Evolutionary conservation across 2,888 invertebrate species (phyloP).

Genomic region (Anaspis maculata): DNA sequence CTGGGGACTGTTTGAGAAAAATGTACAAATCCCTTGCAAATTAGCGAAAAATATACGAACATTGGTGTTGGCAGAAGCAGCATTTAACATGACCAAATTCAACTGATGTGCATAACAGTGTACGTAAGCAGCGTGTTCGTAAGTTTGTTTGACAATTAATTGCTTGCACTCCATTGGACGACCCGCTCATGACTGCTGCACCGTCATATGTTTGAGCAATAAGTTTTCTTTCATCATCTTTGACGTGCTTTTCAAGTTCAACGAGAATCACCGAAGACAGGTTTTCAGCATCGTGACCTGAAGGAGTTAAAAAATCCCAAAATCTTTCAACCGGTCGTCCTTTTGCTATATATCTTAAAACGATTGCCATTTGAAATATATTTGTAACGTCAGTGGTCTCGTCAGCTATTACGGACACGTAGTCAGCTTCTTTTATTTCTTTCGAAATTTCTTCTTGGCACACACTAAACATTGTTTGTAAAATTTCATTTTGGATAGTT

Average conservation of each 20-base stretch:
- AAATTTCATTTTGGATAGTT: constrained; percentile 7
- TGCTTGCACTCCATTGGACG: constrained; percentile 18
- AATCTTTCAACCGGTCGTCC: constrained; percentile 20
- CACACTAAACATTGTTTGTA: constrained; percentile 2
- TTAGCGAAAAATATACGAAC: constrained; percentile 3
- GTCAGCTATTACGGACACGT: constrained; percentile 24
- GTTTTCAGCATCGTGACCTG: constrained; percentile 10
- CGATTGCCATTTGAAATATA: constrained; percentile 21
- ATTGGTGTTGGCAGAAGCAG: constrained; percentile 1
- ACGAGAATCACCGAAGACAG: constrained; percentile 1
- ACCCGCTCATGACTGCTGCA: constrained; percentile 21
- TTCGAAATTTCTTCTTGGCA: constrained; percentile 20
- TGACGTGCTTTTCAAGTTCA: constrained; percentile 3
- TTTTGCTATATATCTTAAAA: constrained; percentile 23
- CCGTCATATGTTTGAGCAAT: constrained; percentile 22
- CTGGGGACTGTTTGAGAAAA: constrained; percentile 1
- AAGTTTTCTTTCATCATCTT: constrained; percentile 3
- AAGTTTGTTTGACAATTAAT: constrained; percentile 11
- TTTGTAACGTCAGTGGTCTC: constrained; percentile 27
- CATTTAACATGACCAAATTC: constrained; percentile 9
- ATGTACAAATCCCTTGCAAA: constrained; percentile 2
- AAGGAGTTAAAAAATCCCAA: constrained; percentile 21
- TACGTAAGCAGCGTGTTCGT: constrained; percentile 9
- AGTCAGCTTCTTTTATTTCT: constrained; percentile 20
- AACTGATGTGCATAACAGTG: constrained; percentile 21